Evolutionary conservation across 2,888 invertebrate species (phyloP), one percentile per base, ranked within the genome.

Genomic region (Drosophila mulleri): DNA sequence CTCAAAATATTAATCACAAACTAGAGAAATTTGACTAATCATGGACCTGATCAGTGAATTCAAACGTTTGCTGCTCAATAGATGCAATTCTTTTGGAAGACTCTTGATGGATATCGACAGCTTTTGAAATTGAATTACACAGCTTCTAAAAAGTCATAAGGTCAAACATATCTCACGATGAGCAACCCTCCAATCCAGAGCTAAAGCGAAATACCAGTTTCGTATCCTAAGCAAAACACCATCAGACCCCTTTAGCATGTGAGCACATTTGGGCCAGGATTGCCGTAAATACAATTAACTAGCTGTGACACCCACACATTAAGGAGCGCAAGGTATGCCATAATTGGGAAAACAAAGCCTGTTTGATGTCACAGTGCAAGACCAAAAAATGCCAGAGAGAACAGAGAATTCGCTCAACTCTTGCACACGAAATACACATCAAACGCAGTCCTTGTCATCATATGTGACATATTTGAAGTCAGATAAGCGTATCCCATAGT

Each of bases 291-390:
- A 88, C 84, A 85, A 85, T 85, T 85, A 85, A 82, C 88, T 77
- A 80, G 83, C 82, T 80, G 75, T 75, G 78, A 88, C 88, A 90
- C 86, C 86, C 90, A 88, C 79, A 74, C 86, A 86, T 88, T 86
- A 80, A 56, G 35, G 52, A 64, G 42, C 54, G 67, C 53, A 58
- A 67, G 68, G 67, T 75, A 81, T 81, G 60, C 48, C 60, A 66
- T 48, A 67, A 57, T 56, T 68, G 42, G 52, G 41, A 39, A 64
- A 62, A 60, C 80, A 62, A 62, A 64, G 72, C 29, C 84, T 82
- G 81, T 85, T 86, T 88, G 88, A 87, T 86, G 83, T 89, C 86
- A 77, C 71, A 61, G 62, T 64, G 53, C 52, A 81, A 75, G 47
- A 75, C 76, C 61, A 57, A 67, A 68, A 66, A 68, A 64, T 63